These are phyloP conservation scores for Salvelinus namaycush DNA, from an alignment of 2,113 vertebrate genomes.

Conservation along the genomic window DNA sequence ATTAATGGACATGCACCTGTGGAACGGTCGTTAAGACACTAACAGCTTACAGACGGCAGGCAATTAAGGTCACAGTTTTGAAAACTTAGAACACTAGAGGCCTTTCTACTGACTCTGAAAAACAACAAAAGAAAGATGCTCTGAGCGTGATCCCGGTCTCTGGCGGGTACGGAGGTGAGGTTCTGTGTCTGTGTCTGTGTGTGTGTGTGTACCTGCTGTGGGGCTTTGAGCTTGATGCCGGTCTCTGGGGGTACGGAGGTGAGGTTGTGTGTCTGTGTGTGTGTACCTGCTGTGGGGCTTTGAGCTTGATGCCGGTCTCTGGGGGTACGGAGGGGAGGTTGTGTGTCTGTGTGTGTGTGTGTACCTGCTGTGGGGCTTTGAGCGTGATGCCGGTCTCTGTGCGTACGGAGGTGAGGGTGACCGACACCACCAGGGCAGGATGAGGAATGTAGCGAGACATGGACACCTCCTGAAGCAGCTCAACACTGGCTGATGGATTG, in stretches of 20 bases:
- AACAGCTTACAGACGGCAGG: too few relatives aligned
- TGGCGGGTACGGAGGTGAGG: slow-evolving; percentile 13
- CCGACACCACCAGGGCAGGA: slow-evolving; percentile 93
- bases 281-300: too few relatives aligned
- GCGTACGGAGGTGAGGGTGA: slow-evolving; percentile 70
- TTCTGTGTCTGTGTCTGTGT: slow-evolving; percentile 33
- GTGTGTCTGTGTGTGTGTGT: neutral
- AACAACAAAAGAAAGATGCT: too few relatives aligned
- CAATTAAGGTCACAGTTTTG: too few relatives aligned
- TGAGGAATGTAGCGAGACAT: slow-evolving; percentile 99
- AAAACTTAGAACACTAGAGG: too few relatives aligned
- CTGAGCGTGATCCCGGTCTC: too few relatives aligned
- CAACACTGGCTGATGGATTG: slow-evolving; percentile 83
- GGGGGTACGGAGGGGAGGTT: neutral
- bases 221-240: neutral
- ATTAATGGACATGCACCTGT: too few relatives aligned
- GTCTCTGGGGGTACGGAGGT: neutral
- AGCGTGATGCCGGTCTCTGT: neutral
- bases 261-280: neutral
- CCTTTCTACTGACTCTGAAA: too few relatives aligned
- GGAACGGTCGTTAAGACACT: too few relatives aligned
- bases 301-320: neutral
- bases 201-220: too few relatives aligned
- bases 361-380: neutral
- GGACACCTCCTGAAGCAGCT: slow-evolving; percentile 94